Evolutionary conservation across 2,113 vertebrate genomes (phyloP), one percentile per base, ranked within the genome.

Genomic region (Heptranchias perlo): DNA sequence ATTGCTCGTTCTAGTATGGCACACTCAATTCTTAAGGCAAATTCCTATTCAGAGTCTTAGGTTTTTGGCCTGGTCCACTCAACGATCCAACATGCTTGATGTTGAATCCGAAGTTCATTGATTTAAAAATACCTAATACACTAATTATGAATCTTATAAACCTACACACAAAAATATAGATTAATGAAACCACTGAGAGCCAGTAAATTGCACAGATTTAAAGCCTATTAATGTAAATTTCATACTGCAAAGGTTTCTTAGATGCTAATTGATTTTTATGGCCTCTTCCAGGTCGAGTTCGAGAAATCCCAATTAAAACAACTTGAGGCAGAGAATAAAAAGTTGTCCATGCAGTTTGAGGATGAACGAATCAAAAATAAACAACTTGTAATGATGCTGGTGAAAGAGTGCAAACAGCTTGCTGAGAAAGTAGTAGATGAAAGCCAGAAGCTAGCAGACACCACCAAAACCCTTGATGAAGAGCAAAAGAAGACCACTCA

Each of bases 291-390:
- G 99, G 97, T 99, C 97, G 99, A 99, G 97, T 97, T 98, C 97
- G 99, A 99, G 97, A 99, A 99, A 97, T 98, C 98, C 96, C 99
- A 99, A 97, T 98, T 99, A 5, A 98, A 99, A 96, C 98, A 96
- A 86, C 97, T 99, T 84, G 99, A 99, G 96, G 98, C 99, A 97
- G 99, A 99, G 86, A 99, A 99, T 96, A 98, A 98, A 96, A 99
- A 98, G 96, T 97, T 99, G 69, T 98, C 98, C 0, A 97, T 98
- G 82, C 98, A 98, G 97, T 98, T 99, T 64, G 99, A 99, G 96
- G 99, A 99, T 76, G 99, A 99, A 96, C 98, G 99, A 0, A 98
- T 98, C 96, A 99, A 99, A 98, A 99, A 99, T 97, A 99, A 99
- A 96, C 99, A 99, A 4, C 98, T 99, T 58, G 99, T 99, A 18